These are phyloP conservation scores for Cynaeus angustus DNA, from an alignment of 2,888 invertebrate genomes.

Conservation along the genomic window DNA sequence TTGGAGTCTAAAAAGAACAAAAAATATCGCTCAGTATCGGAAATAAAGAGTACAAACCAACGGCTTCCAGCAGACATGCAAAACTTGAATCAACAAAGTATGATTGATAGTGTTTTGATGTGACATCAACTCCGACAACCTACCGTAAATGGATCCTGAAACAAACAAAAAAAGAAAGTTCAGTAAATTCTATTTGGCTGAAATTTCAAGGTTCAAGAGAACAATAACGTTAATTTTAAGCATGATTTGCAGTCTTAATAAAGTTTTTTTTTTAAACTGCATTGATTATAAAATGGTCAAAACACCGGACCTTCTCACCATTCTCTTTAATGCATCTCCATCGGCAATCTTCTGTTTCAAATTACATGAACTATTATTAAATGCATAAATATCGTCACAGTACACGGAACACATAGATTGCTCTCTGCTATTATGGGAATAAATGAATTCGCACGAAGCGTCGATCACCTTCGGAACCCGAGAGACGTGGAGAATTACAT, in stretches of 20 bases:
- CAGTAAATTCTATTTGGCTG: not conserved
- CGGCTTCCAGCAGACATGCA: slow-evolving; percentile 43
- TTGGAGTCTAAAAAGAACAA: not conserved
- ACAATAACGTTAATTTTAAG: too few relatives aligned
- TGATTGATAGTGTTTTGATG: slow-evolving; percentile 53
- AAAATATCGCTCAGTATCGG: not conserved
- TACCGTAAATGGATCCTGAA: slow-evolving; percentile 80
- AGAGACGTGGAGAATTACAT: slow-evolving; percentile 47
- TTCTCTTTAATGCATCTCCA: slow-evolving; percentile 6
- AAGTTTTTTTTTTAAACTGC: too few relatives aligned
- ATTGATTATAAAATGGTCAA: too few relatives aligned
- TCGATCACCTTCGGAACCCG: slow-evolving; percentile 46
- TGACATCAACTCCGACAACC: slow-evolving; percentile 62
- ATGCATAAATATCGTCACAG: slow-evolving; percentile 56
- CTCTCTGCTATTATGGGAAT: slow-evolving; percentile 37
- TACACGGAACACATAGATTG: slow-evolving; percentile 56
- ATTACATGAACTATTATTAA: slow-evolving; percentile 55
- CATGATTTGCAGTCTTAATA: too few relatives aligned
- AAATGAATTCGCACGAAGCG: slow-evolving; percentile 55
- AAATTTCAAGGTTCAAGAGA: too few relatives aligned
- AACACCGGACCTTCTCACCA: slow-evolving; percentile 17
- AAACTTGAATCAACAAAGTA: slow-evolving; percentile 47
- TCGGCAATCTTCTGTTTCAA: slow-evolving; percentile 34
- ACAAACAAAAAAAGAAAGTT: slow-evolving; percentile 71
- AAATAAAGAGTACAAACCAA: slow-evolving; percentile 33